Conservation (phyloP, 2,113 vertebrate genomes). For the Oryzias woworae region DNA sequence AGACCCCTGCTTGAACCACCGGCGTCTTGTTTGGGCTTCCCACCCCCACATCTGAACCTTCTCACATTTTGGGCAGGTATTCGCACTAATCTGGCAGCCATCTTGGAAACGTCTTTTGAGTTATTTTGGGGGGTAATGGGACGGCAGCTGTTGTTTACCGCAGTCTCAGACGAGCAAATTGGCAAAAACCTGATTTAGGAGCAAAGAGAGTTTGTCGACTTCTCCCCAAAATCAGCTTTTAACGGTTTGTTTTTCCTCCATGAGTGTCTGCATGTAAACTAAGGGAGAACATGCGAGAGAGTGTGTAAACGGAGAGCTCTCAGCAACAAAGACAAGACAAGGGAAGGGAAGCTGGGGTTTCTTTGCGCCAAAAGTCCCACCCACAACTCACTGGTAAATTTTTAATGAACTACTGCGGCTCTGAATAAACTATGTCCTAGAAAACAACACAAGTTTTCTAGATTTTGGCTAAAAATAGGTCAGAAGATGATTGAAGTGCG, state of each 20-base stretch:
- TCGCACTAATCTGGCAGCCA: constrained; percentile 30
- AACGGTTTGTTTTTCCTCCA: not conserved
- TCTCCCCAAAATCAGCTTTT: not conserved
- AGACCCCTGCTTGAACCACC: constrained; percentile 71
- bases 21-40: constrained; percentile 8
- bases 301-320: no score
- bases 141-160: not conserved
- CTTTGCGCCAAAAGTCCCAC: no score
- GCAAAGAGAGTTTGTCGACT: not conserved
- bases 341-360: no score
- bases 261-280: no score
- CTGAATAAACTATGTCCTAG: no score
- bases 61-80: constrained; percentile 36
- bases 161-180: not conserved
- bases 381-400: no score
- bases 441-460: no score
- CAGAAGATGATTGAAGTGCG: no score
- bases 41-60: constrained; percentile 34
- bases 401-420: no score
- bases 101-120: not conserved
- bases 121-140: not conserved
- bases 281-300: no score
- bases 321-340: no score
- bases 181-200: not conserved
- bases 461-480: no score